Percentiles rank a stretch among this genome's conserved stretches.
These are phyloP conservation scores for Hecatera dysodea DNA, from an alignment of 2,888 invertebrate species.

Conservation along the genomic window DNA sequence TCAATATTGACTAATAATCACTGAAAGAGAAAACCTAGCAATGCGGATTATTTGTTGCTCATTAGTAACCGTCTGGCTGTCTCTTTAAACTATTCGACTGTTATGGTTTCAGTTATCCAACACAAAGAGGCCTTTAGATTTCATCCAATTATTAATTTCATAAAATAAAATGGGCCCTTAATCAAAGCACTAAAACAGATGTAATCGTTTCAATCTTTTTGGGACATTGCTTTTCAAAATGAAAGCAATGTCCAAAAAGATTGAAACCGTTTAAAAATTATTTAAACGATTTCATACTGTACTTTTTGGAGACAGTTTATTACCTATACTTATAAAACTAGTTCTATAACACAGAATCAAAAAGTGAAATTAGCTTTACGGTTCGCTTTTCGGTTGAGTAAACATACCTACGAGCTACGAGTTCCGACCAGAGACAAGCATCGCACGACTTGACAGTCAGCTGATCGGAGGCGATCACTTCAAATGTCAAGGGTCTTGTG, in stretches of 20 bases:
- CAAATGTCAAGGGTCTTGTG: constrained; percentile 60
- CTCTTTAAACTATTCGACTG: constrained; percentile 13
- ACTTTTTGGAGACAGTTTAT: constrained; percentile 39
- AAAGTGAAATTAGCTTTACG: constrained; percentile 66
- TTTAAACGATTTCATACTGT: constrained; percentile 33
- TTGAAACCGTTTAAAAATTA: no score
- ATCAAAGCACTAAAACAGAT: constrained; percentile 23
- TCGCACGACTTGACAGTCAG: constrained; percentile 61
- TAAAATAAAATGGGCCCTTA: constrained; percentile 20
- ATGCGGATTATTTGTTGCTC: constrained; percentile 48
- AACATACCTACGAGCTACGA: constrained; percentile 30
- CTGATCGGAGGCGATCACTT: constrained; percentile 58
- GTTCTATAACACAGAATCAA: constrained; percentile 53
- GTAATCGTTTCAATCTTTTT: no score
- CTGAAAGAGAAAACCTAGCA: constrained; percentile 46
- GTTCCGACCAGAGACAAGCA: constrained; percentile 35
- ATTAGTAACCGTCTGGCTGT: constrained; percentile 39
- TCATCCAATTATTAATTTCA: constrained; percentile 32
- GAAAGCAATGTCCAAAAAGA: constrained; percentile 19
- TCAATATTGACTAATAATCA: constrained; percentile 15
- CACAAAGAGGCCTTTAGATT: constrained; percentile 22
- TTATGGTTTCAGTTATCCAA: constrained; percentile 39
- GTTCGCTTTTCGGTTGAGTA: constrained; percentile 48
- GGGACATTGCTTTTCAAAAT: no score
- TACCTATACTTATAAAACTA: constrained; percentile 55